Evolutionary conservation across 2,113 vertebrate species (phyloP).

Genomic region (Heterotilapia buettikoferi): DNA sequence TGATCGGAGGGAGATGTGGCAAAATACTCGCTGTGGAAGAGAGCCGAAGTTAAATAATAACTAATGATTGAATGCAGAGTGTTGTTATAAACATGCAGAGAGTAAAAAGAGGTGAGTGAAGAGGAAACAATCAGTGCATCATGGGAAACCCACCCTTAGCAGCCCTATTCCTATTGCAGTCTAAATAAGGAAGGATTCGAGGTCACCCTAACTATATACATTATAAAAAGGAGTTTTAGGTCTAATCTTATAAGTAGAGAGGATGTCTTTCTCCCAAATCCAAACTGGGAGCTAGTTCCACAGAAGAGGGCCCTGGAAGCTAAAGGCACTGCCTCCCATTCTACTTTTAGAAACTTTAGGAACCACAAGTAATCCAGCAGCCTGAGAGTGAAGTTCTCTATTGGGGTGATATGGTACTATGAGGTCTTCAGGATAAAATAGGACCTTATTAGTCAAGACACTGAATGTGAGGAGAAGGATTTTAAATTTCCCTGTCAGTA

Average conservation of each 20-base stretch:
- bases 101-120: neutral
- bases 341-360: neutral
- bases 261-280: neutral
- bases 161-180: neutral
- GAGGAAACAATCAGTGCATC: neutral
- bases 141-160: neutral
- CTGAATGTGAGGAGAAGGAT: neutral
- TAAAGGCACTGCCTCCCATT: neutral
- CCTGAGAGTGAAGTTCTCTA: neutral
- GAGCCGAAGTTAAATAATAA: neutral
- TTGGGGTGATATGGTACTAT: neutral
- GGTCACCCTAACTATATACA: neutral
- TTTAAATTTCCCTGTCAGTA: neutral
- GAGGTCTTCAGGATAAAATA: neutral
- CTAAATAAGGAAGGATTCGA: accelerated
- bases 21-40: neutral
- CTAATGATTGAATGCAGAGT: neutral
- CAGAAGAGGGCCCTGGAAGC: neutral
- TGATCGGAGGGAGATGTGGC: neutral
- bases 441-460: neutral
- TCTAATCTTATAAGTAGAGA: neutral
- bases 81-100: neutral
- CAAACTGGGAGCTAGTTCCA: neutral
- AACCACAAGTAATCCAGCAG: neutral
- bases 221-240: neutral